A percentile compares a stretch with the other conserved stretches of the same genome.
phyloP scores from a whole-genome alignment of 2,888 invertebrate genomes.

The Hirtodrosophila cameraria region DNA sequence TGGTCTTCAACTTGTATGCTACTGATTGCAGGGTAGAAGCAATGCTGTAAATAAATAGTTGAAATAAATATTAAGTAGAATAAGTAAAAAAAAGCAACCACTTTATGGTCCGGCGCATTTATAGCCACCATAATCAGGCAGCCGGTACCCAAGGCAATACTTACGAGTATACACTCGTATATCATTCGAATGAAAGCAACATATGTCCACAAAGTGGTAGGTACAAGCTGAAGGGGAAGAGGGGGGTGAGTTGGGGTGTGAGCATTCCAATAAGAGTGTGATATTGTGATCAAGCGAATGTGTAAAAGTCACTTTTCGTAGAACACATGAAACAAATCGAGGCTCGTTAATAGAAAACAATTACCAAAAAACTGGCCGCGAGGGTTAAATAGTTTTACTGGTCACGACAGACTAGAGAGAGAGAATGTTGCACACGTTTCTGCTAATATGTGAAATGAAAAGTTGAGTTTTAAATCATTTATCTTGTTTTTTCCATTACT shows the following conservation, averaged over 20 bases:
- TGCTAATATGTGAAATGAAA: slow-evolving; percentile 78
- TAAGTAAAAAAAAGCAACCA: slow-evolving; percentile 36
- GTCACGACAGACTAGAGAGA: too few relatives aligned
- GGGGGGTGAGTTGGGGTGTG: slow-evolving; percentile 4
- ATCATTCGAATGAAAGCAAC: slow-evolving; percentile 63
- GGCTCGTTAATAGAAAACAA: slow-evolving; percentile 72
- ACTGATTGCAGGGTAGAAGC: not conserved
- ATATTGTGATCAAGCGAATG: slow-evolving; percentile 62
- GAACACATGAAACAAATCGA: slow-evolving; percentile 69
- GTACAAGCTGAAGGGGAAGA: slow-evolving; percentile 5
- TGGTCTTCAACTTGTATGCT: too few relatives aligned
- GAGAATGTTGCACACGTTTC: slow-evolving; percentile 62
- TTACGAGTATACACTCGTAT: slow-evolving; percentile 33
- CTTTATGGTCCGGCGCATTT: slow-evolving; percentile 40
- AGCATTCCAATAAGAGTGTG: slow-evolving; percentile 35
- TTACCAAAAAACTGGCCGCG: slow-evolving; percentile 41
- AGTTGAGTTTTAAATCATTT: slow-evolving; percentile 78
- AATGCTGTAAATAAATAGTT: slow-evolving; percentile 18
- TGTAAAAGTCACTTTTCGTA: slow-evolving; percentile 56
- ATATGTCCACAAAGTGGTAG: slow-evolving; percentile 81
- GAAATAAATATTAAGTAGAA: slow-evolving; percentile 14
- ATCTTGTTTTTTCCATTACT: slow-evolving; percentile 73
- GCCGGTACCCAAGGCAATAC: slow-evolving; percentile 28
- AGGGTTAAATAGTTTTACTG: slow-evolving; percentile 54
- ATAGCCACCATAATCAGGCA: slow-evolving; percentile 47